Evolutionary conservation across 1,140 invertebrate genomes (phyloP).

Genomic region (Amphibalanus amphitrite): DNA sequence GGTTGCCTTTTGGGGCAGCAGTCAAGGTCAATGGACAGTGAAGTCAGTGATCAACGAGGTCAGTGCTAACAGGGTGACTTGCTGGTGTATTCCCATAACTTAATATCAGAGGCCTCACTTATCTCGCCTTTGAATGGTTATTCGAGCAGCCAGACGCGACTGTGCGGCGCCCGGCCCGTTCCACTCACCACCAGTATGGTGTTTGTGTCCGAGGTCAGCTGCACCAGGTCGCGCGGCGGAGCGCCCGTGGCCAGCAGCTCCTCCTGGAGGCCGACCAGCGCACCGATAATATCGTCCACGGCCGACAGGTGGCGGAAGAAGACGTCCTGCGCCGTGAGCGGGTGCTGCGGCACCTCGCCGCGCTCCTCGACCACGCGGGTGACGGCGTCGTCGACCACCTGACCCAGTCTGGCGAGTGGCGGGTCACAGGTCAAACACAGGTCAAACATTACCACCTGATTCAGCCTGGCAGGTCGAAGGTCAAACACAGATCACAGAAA

Average conservation of each 20-base stretch:
- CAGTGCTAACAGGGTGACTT: no score
- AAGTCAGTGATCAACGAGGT: no score
- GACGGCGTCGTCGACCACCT: constrained; percentile 38
- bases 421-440: background rate
- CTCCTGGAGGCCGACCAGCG: constrained; percentile 13
- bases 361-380: constrained; percentile 34
- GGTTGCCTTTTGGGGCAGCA: no score
- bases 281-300: constrained; percentile 16
- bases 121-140: no score
- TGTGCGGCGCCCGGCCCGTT: no score
- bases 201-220: background rate
- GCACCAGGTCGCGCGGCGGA: background rate
- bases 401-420: background rate
- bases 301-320: constrained; percentile 24
- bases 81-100: no score
- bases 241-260: constrained; percentile 8
- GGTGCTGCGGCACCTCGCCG: constrained; percentile 29
- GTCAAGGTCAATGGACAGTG: no score
- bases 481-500: no score
- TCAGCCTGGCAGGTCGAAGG: background rate
- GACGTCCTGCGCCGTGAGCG: constrained; percentile 35
- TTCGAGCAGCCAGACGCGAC: no score
- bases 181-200: background rate
- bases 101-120: no score
- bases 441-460: background rate